phyloP scores from a whole-genome alignment of 2,888 invertebrate species.

The Volucella inanis region DNA sequence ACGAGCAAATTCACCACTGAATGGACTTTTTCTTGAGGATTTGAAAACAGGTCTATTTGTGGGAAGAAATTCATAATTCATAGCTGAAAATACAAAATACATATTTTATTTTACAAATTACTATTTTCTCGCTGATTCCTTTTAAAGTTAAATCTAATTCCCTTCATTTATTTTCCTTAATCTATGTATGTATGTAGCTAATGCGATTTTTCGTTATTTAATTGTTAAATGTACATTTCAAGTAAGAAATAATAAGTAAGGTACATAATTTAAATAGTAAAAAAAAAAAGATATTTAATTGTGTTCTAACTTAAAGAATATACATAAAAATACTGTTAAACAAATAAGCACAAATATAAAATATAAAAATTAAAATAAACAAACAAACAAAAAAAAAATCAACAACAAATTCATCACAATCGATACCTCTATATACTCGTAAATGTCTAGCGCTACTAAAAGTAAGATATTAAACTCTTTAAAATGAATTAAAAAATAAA shows the following conservation, averaged over 20 bases:
- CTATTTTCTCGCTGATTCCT: neutral
- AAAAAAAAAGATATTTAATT: conserved; percentile 32
- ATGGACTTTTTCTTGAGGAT: too few relatives aligned
- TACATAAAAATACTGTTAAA: conserved; percentile 13
- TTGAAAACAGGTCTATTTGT: too few relatives aligned
- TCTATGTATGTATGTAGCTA: conserved; percentile 2
- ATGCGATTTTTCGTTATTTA: conserved; percentile 5
- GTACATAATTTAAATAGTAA: conserved; percentile 42
- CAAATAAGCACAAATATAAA: conserved; percentile 13
- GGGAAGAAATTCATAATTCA: too few relatives aligned
- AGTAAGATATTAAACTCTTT: conserved; percentile 35
- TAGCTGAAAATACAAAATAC: too few relatives aligned
- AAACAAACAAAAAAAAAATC: neutral
- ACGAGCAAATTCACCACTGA: too few relatives aligned
- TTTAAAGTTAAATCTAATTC: neutral
- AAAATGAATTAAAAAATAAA: conserved; percentile 40
- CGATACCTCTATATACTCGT: conserved; percentile 30
- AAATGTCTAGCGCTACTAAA: conserved; percentile 28
- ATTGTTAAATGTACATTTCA: conserved; percentile 1
- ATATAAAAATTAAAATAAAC: neutral
- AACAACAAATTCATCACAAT: conserved; percentile 8
- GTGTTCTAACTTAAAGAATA: neutral
- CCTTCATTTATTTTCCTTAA: neutral
- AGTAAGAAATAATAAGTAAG: conserved; percentile 16
- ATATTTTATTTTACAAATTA: too few relatives aligned